Evolutionary conservation across 2,113 vertebrate species (phyloP).

Genomic region (Acrocephalus kingi): DNA sequence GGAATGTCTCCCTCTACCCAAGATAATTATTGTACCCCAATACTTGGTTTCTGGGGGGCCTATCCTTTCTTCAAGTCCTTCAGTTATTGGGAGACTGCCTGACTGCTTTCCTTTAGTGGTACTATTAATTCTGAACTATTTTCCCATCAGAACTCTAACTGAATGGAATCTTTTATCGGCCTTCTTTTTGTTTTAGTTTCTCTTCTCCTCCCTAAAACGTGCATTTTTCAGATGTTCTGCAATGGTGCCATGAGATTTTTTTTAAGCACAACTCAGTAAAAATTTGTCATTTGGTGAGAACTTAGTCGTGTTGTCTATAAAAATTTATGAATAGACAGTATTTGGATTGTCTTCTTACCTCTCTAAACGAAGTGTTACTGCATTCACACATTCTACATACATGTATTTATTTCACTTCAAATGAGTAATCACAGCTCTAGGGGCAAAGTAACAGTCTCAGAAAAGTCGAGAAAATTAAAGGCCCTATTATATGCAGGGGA

Average conservation of each 20-base stretch:
- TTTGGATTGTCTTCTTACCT: background rate
- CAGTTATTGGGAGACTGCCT: background rate
- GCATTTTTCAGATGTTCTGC: background rate
- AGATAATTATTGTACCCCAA: background rate
- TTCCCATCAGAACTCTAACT: background rate
- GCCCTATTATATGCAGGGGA: background rate
- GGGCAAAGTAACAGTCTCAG: background rate
- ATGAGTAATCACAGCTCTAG: background rate
- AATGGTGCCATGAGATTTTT: background rate
- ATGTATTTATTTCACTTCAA: background rate
- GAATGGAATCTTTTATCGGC: background rate
- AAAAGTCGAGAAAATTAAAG: background rate
- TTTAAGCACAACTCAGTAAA: background rate
- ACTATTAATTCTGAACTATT: background rate
- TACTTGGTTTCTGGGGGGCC: accelerated
- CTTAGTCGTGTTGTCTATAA: background rate
- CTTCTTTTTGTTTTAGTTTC: background rate
- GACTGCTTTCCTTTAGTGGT: background rate
- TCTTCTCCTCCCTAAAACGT: background rate
- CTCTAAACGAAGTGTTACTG: background rate
- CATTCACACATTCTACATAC: background rate
- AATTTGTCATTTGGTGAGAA: background rate
- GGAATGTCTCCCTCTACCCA: accelerated
- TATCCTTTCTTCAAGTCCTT: background rate
- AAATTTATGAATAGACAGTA: background rate